Conservation (phyloP, 2,797 vertebrate species). For the Podargus strigoides region DNA sequence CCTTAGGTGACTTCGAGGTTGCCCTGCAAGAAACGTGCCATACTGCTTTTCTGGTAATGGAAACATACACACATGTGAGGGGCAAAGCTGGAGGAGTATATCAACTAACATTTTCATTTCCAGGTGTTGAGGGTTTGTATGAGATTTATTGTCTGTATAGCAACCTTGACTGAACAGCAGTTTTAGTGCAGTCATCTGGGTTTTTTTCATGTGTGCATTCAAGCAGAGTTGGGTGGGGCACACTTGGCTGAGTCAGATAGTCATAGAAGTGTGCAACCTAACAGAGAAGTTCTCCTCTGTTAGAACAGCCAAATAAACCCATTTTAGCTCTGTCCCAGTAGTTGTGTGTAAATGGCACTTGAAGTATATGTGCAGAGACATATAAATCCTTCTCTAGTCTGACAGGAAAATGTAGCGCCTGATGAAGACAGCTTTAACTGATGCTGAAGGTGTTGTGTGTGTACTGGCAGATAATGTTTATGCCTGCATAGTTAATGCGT, state of each 20-base stretch:
- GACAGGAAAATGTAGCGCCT: not conserved
- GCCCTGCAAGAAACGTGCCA: not conserved
- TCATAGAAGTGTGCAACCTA: rapidly evolving
- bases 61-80: rapidly evolving
- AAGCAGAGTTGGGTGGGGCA: not conserved
- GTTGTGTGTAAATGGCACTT: not conserved
- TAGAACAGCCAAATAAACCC: not conserved
- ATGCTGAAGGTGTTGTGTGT: not conserved
- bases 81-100: not conserved
- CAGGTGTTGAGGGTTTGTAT: not conserved
- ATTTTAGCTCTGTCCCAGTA: not conserved
- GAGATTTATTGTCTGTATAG: not conserved
- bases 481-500: not conserved
- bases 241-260: not conserved
- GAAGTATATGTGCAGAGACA: not conserved
- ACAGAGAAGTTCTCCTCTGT: not conserved
- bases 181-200: rapidly evolving
- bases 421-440: not conserved
- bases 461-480: not conserved
- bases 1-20: not conserved
- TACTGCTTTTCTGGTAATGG: not conserved
- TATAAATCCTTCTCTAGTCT: not conserved
- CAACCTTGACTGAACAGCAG: not conserved
- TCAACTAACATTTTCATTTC: not conserved
- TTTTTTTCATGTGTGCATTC: not conserved